A percentile compares a stretch with the other conserved stretches of the same genome.
Conservation (phyloP, 1,140 invertebrate genomes). For the Platyscapa corneri region DNA sequence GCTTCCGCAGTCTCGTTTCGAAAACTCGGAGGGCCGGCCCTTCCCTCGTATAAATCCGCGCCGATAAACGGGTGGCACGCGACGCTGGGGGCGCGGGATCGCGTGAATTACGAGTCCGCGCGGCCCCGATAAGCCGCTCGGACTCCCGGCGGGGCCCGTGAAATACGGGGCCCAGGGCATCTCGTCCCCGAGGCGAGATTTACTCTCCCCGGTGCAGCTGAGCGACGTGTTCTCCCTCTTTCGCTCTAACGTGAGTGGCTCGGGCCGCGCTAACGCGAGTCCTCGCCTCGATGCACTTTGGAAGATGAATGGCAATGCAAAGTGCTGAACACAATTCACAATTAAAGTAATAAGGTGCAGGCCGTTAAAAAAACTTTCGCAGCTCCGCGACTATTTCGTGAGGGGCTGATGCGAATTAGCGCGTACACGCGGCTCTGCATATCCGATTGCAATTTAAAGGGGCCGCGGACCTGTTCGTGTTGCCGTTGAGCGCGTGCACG, state of each 20-base stretch:
- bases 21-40: neutral
- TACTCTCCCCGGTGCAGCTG: neutral
- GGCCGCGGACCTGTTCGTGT: neutral
- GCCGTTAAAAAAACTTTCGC: constrained; percentile 4
- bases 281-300: constrained; percentile 13
- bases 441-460: neutral
- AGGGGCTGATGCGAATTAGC: neutral
- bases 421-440: neutral
- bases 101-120: neutral
- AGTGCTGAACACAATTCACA: constrained; percentile 38
- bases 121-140: neutral
- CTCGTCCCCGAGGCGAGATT: neutral
- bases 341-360: neutral
- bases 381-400: neutral
- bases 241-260: neutral
- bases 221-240: neutral
- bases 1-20: neutral
- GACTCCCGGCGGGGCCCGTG: neutral
- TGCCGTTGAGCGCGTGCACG: neutral
- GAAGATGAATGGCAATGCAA: constrained; percentile 49
- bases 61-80: constrained; percentile 1
- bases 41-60: neutral
- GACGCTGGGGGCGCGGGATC: neutral
- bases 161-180: neutral
- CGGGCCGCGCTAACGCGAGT: neutral